phyloP scores from a whole-genome alignment of 2,113 vertebrate species.

The Halcyon senegalensis region DNA sequence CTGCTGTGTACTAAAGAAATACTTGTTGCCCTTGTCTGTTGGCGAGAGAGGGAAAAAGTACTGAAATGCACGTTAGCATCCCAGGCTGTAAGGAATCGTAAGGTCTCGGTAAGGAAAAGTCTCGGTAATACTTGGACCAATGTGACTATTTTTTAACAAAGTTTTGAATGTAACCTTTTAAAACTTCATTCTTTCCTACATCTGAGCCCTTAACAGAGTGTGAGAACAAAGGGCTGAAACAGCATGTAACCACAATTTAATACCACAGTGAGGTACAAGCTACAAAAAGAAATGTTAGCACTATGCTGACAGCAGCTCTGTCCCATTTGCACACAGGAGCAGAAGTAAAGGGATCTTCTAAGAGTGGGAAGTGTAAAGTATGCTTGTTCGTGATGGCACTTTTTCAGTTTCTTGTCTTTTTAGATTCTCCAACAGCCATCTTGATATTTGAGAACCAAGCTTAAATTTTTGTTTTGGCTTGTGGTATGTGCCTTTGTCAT shows the following conservation, averaged over 20 bases:
- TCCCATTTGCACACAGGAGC: neutral
- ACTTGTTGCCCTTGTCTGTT: neutral
- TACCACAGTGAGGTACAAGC: neutral
- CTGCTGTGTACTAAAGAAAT: neutral
- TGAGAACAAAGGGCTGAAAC: neutral
- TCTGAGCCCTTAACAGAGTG: neutral
- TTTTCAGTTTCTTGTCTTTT: neutral
- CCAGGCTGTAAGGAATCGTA: neutral
- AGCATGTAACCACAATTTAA: neutral
- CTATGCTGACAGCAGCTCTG: neutral
- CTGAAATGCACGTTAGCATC: neutral
- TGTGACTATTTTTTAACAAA: neutral
- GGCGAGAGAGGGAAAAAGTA: neutral
- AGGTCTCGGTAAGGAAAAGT: neutral
- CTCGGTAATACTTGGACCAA: neutral
- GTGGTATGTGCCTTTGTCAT: neutral
- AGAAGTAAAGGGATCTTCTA: neutral
- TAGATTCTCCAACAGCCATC: neutral
- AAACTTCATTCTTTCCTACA: neutral
- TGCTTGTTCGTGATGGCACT: neutral
- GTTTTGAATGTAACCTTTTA: neutral
- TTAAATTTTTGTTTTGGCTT: neutral
- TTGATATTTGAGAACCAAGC: neutral
- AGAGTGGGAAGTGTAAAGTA: neutral
- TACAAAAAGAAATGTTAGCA: neutral